These are phyloP conservation scores for Parauchenoglanis ngamensis DNA, from an alignment of 2,797 vertebrate genomes.

Conservation along the genomic window DNA sequence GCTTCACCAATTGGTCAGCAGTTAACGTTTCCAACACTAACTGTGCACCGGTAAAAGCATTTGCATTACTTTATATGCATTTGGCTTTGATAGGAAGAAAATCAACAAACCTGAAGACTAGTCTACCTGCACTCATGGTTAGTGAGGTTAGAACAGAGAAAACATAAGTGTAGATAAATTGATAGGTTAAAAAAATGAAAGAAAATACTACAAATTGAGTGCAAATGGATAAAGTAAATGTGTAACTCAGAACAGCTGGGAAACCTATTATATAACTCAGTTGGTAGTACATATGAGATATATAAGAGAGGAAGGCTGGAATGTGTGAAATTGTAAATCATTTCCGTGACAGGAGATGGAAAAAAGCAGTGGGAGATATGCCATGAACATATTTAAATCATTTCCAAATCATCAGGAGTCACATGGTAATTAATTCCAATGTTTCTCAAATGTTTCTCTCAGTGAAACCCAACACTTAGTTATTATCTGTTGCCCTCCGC, in stretches of 20 bases:
- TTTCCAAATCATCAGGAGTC: neutral
- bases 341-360: slow-evolving; percentile 23
- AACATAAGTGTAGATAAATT: neutral
- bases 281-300: slow-evolving; percentile 6
- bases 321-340: slow-evolving; percentile 39
- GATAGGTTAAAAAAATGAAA: too few relatives aligned
- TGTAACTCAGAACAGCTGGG: neutral
- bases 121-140: too few relatives aligned
- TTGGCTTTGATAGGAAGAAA: neutral
- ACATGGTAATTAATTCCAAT: slow-evolving; percentile 3
- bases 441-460: neutral
- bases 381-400: slow-evolving; percentile 13
- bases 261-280: neutral
- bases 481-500: neutral
- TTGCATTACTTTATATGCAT: neutral
- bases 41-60: neutral
- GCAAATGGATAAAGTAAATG: neutral
- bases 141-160: neutral
- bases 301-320: slow-evolving; percentile 17
- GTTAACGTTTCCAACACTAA: neutral
- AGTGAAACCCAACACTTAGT: slow-evolving; percentile 15
- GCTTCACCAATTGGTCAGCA: neutral
- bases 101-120: neutral
- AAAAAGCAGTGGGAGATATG: slow-evolving; percentile 10
- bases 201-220: neutral